phyloP scores from a whole-genome alignment of 2,888 invertebrate species.

The Nymphalis c-album region DNA sequence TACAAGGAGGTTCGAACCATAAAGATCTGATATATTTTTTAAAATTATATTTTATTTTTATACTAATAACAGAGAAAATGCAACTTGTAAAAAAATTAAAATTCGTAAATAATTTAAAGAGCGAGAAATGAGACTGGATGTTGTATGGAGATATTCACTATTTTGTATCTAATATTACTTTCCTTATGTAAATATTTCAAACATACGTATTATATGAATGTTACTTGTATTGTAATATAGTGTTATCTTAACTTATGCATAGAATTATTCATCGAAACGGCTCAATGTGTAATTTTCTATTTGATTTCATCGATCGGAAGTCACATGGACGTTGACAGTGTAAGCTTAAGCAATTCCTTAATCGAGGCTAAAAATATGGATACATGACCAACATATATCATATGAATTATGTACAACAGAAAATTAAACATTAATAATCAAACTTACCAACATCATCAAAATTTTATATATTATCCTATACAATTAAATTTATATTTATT shows the following conservation, averaged over 20 bases:
- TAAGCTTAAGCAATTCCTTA: too few relatives aligned
- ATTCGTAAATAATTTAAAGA: constrained; percentile 19
- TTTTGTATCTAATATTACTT: constrained; percentile 10
- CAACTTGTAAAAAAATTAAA: constrained; percentile 22
- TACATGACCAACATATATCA: too few relatives aligned
- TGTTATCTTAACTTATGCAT: neutral
- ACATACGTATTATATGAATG: constrained; percentile 5
- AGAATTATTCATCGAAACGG: neutral
- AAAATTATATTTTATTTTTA: constrained; percentile 28
- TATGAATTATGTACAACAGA: too few relatives aligned
- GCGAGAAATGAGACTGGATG: constrained; percentile 32
- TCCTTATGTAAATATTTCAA: constrained; percentile 11
- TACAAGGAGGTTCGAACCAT: constrained; percentile 22
- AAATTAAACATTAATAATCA: too few relatives aligned
- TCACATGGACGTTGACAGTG: too few relatives aligned
- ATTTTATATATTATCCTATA: too few relatives aligned
- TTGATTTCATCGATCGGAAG: too few relatives aligned
- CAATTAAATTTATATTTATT: too few relatives aligned
- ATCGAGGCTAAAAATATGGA: too few relatives aligned
- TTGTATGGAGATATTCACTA: constrained; percentile 18
- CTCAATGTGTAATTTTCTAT: neutral
- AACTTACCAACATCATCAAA: too few relatives aligned
- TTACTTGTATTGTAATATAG: neutral
- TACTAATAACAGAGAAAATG: constrained; percentile 21
- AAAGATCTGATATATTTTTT: constrained; percentile 30